Conservation (phyloP, 1,140 invertebrate species). For the Pygmarrhopalites habei region DNA sequence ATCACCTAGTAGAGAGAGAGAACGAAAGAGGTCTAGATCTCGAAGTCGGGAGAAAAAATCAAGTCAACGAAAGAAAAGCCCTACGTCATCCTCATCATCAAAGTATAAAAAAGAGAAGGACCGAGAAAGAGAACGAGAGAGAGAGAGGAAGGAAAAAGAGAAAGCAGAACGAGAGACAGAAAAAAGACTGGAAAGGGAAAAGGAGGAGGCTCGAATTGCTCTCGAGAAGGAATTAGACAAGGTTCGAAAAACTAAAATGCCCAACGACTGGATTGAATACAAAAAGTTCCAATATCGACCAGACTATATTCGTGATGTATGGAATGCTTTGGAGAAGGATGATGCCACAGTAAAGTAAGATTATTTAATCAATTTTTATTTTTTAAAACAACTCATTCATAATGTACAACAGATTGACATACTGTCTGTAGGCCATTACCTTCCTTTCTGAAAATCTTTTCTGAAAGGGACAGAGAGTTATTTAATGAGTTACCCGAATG, state of each 20-base stretch:
- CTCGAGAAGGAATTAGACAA: slow-evolving; percentile 28
- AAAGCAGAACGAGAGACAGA: slow-evolving; percentile 8
- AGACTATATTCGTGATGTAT: slow-evolving; percentile 20
- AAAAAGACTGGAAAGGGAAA: slow-evolving; percentile 18
- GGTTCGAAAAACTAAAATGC: slow-evolving; percentile 26
- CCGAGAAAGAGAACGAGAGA: slow-evolving; percentile 18
- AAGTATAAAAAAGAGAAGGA: neutral
- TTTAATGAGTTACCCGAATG: too few species aligned
- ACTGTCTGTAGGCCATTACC: too few species aligned
- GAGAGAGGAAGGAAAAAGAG: slow-evolving; percentile 18
- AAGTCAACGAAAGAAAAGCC: neutral
- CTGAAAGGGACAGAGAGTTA: too few species aligned
- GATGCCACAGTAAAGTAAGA: neutral
- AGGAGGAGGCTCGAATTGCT: slow-evolving; percentile 16
- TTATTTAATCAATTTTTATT: too few species aligned
- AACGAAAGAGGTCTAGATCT: neutral
- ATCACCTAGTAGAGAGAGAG: neutral
- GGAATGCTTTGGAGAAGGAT: slow-evolving; percentile 2
- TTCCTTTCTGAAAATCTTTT: too few species aligned
- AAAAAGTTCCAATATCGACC: slow-evolving; percentile 19
- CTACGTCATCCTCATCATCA: neutral
- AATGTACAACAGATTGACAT: too few species aligned
- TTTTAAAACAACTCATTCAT: neutral
- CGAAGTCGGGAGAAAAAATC: neutral
- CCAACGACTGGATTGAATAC: slow-evolving; percentile 34